phyloP scores from a whole-genome alignment of 2,888 invertebrate genomes.

The Chydorus sphaericus region DNA sequence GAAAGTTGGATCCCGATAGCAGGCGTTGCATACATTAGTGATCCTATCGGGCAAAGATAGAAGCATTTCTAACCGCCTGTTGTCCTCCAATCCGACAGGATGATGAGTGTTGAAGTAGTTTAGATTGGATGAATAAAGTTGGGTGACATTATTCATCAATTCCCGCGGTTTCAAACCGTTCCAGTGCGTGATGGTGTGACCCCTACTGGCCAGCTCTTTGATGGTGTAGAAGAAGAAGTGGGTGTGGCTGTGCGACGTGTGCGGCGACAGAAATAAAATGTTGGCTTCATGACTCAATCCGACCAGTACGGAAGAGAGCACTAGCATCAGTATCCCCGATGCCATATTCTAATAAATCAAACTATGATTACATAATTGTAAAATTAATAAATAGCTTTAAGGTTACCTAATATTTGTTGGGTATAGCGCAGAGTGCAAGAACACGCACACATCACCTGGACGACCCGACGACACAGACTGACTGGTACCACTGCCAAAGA shows the following conservation, averaged over 20 bases:
- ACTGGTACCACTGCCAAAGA: no score
- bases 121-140: neutral
- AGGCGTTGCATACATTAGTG: neutral
- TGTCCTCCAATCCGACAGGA: neutral
- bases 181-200: conserved; percentile 3
- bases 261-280: conserved; percentile 4
- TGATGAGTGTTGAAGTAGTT: neutral
- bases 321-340: no score
- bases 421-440: no score
- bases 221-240: neutral
- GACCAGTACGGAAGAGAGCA: no score
- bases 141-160: neutral
- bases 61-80: neutral
- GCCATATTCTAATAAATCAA: no score
- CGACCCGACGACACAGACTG: no score
- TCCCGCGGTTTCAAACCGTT: neutral
- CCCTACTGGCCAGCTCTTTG: conserved; percentile 1
- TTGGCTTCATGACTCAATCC: no score
- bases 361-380: no score
- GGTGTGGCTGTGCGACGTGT: conserved; percentile 6
- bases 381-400: no score
- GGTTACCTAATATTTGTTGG: no score
- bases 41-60: neutral
- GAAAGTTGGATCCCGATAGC: conserved; percentile 1
- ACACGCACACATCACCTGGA: no score